Evolutionary conservation across 2,888 invertebrate species (phyloP).

Genomic region (Petrolisthes cinctipes): DNA sequence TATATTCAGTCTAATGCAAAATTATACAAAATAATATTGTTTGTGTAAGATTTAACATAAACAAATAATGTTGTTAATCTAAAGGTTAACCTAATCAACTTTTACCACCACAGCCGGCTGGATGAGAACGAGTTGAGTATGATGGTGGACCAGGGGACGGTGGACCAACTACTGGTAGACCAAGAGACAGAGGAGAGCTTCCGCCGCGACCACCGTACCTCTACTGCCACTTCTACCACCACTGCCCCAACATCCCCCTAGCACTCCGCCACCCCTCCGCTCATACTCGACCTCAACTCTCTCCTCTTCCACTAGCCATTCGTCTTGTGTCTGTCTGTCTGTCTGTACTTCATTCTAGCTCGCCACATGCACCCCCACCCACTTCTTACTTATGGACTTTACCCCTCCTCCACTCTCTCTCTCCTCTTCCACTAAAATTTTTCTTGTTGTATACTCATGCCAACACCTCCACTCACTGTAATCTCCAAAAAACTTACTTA

Average conservation of each 20-base stretch:
- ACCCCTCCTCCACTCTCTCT: too few relatives aligned
- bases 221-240: slow-evolving; percentile 44
- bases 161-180: slow-evolving; percentile 60
- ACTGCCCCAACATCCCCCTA: not conserved
- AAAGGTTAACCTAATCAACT: too few relatives aligned
- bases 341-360: not conserved
- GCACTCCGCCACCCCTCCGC: not conserved
- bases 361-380: too few relatives aligned
- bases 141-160: slow-evolving; percentile 53
- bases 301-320: slow-evolving; percentile 12
- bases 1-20: too few relatives aligned
- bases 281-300: slow-evolving; percentile 43
- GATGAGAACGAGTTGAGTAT: slow-evolving; percentile 56
- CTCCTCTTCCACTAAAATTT: too few relatives aligned
- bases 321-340: not conserved
- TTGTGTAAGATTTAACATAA: too few relatives aligned
- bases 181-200: slow-evolving; percentile 62
- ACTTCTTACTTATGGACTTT: too few relatives aligned
- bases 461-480: too few relatives aligned
- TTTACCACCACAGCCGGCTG: slow-evolving; percentile 36
- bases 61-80: too few relatives aligned
- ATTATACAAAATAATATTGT: too few relatives aligned
- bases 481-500: too few relatives aligned
- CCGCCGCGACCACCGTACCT: slow-evolving; percentile 57
- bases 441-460: too few relatives aligned